Evolutionary conservation across 1,140 invertebrate genomes (phyloP).

Genomic region (Caenorhabditis brenneri): DNA sequence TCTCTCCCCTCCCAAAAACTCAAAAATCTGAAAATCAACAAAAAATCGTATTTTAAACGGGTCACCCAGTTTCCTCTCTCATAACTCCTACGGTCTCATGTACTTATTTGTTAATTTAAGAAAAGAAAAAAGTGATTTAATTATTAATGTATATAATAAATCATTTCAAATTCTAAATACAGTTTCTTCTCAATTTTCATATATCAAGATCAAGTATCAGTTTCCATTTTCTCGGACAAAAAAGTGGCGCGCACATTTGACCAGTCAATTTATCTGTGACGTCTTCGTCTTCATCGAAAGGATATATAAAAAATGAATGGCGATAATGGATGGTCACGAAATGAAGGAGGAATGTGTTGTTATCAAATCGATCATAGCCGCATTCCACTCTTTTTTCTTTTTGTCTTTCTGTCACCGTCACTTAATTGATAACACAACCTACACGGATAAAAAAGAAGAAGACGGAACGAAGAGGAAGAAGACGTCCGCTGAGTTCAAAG

Average conservation of each 20-base stretch:
- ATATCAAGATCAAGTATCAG: background rate
- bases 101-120: background rate
- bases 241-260: background rate
- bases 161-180: background rate
- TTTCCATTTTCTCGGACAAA: background rate
- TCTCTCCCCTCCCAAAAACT: background rate
- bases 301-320: conserved; percentile 32
- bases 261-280: background rate
- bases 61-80: conserved; percentile 6
- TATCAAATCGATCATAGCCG: conserved; percentile 42
- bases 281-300: background rate
- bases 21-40: conserved; percentile 24
- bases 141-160: conserved; percentile 34
- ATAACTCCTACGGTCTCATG: conserved; percentile 26
- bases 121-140: background rate
- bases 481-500: conserved; percentile 16
- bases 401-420: background rate
- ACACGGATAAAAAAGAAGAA: background rate
- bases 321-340: conserved; percentile 28
- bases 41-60: conserved; percentile 13
- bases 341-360: background rate
- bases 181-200: background rate
- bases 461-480: conserved; percentile 11
- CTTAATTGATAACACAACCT: conserved; percentile 19
- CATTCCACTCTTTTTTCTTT: background rate